Base-by-base conservation (phyloP, 2,888 invertebrate species). In the Laothoe populi region DNA sequence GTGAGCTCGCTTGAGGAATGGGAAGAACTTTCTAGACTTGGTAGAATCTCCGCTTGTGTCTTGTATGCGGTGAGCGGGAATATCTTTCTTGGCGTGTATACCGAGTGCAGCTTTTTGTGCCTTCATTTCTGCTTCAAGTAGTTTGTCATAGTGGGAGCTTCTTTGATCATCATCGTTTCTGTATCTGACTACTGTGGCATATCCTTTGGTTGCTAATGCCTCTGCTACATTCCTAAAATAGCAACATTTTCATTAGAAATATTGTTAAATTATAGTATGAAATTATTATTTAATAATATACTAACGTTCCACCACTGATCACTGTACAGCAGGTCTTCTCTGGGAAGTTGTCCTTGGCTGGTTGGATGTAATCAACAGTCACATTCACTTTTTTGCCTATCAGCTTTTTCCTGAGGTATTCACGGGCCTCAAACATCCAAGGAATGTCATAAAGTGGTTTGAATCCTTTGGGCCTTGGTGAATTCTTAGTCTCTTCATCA, bases 351-450 rank as follows among this genome's bases (percentile, higher is more conserved):
- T 99, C 98, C 67, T 97, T 96, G 1, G 98, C 97, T 0, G 99
- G 99, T 83, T 99, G 99, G 66, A 98, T 96, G 84, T 99, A 99
- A 87, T 99, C 99, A 26, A 99, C 95, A 23, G 95, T 95, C 8
- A 99, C 97, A 74, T 96, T 96, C 0, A 99, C 98, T 86, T 96
- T 97, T 86, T 99, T 99, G 59, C 99, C 98, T 77, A 99, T 96
- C 13, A 99, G 93, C 82, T 98, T 98, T 83, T 99, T 99, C 48
- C 99, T 95, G 42, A 99, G 93, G 83, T 97, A 99, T 90, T 99
- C 99, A 60, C 99, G 95, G 0, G 99, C 99, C 87, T 99, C 99
- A 84, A 97, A 99, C 98, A 99, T 98, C 95, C 97, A 98, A 1
- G 99, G 99, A 79, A 99, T 97, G 83, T 99, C 99, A 84, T 99